A percentile compares a stretch with the other conserved stretches of the same genome.
These are phyloP conservation scores for Eretmocerus hayati DNA, from an alignment of 2,888 invertebrate species.

Conservation along the genomic window DNA sequence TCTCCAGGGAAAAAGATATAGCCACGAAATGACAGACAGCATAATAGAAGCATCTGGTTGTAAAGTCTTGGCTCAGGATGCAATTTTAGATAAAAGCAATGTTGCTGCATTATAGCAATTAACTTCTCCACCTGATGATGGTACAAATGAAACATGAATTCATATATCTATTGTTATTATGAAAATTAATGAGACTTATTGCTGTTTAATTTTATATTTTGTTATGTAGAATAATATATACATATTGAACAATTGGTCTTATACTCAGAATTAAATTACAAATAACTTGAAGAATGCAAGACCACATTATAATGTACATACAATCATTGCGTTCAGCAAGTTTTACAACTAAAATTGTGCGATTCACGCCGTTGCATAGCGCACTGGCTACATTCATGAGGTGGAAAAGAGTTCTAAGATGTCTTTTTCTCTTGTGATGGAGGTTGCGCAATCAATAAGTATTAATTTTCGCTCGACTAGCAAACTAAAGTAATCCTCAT, in stretches of 20 bases:
- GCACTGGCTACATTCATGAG: no score
- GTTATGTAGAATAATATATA: constrained; percentile 16
- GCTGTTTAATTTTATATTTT: constrained; percentile 14
- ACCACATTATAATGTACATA: constrained; percentile 3
- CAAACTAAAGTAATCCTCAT: no score
- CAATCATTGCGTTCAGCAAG: no score
- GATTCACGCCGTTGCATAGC: no score
- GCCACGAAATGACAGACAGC: constrained; percentile 53
- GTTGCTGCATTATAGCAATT: constrained; percentile 37
- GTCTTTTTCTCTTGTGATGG: no score
- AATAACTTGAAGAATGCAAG: constrained; percentile 15
- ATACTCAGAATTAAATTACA: constrained; percentile 4
- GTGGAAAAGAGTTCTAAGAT: no score
- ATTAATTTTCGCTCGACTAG: no score
- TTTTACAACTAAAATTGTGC: no score
- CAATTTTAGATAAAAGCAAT: constrained; percentile 32
- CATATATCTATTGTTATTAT: constrained; percentile 2
- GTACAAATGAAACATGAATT: constrained; percentile 16
- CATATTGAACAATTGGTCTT: constrained; percentile 19
- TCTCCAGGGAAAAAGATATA: constrained; percentile 60
- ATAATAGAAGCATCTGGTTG: constrained; percentile 50
- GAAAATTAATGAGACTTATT: neutral
- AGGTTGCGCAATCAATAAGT: no score
- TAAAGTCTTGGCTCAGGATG: constrained; percentile 31
- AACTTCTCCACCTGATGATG: constrained; percentile 12